Evolutionary conservation across 2,797 vertebrate species (phyloP).

Genomic region (Phoebastria nigripes): DNA sequence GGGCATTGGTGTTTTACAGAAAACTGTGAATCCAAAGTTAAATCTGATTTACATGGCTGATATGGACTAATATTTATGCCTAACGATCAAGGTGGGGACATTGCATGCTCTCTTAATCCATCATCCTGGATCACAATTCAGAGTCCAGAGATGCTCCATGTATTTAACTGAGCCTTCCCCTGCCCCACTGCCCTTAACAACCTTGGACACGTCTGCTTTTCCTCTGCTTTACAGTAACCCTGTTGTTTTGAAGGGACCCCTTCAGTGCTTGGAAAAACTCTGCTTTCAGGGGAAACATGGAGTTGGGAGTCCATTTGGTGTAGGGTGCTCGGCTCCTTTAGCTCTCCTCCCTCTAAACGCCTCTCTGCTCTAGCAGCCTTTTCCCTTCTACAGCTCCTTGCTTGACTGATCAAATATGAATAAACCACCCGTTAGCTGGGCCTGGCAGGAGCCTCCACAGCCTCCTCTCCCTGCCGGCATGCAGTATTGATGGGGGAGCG

Average conservation of each 20-base stretch:
- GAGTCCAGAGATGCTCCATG: background rate
- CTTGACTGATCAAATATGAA: background rate
- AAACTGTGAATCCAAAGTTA: background rate
- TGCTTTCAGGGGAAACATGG: background rate
- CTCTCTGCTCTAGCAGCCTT: background rate
- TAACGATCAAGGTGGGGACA: background rate
- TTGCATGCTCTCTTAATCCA: background rate
- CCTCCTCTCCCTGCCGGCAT: fast-evolving
- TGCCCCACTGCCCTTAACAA: background rate
- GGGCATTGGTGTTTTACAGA: background rate
- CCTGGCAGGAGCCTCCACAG: background rate
- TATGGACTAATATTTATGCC: background rate
- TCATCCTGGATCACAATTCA: background rate
- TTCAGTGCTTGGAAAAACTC: background rate
- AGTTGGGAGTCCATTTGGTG: background rate
- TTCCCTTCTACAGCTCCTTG: background rate
- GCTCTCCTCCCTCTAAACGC: background rate
- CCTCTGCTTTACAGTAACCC: background rate
- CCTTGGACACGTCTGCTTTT: background rate
- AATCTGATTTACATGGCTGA: background rate
- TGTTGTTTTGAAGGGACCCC: fast-evolving
- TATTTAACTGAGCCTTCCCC: background rate
- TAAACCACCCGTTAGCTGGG: fast-evolving
- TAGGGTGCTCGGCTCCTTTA: fast-evolving
- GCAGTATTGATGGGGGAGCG: fast-evolving